Conservation (phyloP, 2,888 invertebrate species). For the Actias luna region DNA sequence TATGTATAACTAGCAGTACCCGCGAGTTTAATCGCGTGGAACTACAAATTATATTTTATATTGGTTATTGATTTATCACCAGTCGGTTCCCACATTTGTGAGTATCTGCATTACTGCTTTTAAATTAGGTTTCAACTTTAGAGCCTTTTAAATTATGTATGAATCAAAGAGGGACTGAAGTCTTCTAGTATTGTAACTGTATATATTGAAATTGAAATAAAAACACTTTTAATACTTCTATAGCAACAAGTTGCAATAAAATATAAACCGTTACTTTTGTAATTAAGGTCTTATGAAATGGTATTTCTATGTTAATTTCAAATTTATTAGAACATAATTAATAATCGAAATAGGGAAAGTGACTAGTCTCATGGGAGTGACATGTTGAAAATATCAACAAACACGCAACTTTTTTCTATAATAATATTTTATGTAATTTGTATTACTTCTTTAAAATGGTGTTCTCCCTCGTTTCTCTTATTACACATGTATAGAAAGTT, state of each 20-base stretch:
- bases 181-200: neutral
- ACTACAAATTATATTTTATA: neutral
- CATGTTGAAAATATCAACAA: constrained; percentile 37
- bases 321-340: neutral
- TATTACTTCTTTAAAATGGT: neutral
- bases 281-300: neutral
- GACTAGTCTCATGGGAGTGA: constrained; percentile 41
- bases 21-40: too few species aligned
- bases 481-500: too few species aligned
- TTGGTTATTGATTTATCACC: neutral
- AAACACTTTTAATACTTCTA: neutral
- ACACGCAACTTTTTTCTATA: constrained; percentile 51
- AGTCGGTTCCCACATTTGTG: neutral
- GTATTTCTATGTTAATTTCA: neutral
- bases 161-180: neutral
- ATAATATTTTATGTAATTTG: neutral
- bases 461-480: too few species aligned
- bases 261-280: neutral
- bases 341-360: neutral
- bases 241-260: neutral
- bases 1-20: too few species aligned
- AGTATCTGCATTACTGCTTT: neutral
- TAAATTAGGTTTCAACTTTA: neutral
- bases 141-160: neutral
- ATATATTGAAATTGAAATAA: neutral